Percentiles rank a stretch among this genome's conserved stretches.
phyloP scores from a whole-genome alignment of 2,113 vertebrate genomes.

The Apus apus region DNA sequence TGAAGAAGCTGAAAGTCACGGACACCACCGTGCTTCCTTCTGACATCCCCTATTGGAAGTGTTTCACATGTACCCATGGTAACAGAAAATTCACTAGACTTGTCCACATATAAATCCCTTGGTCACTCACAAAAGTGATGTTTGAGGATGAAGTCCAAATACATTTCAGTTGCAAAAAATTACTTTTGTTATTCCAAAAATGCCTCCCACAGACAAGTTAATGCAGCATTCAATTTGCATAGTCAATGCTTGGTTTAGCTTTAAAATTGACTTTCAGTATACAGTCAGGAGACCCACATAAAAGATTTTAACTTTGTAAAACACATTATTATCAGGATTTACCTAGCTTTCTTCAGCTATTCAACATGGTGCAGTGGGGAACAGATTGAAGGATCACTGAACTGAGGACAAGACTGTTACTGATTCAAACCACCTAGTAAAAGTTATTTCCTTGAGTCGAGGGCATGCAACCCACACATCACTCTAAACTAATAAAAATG shows the following conservation, averaged over 20 bases:
- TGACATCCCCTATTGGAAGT: neutral
- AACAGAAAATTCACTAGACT: neutral
- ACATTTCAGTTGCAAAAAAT: neutral
- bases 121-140: neutral
- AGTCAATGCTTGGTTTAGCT: neutral
- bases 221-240: neutral
- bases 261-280: neutral
- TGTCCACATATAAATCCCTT: neutral
- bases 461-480: neutral
- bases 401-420: neutral
- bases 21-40: neutral
- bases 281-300: neutral
- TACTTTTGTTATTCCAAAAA: neutral
- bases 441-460: neutral
- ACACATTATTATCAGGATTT: neutral
- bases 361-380: neutral
- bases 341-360: neutral
- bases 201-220: neutral
- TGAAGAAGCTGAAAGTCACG: neutral
- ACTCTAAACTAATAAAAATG: slow-evolving; percentile 13
- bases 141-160: neutral
- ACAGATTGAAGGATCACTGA: neutral
- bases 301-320: neutral
- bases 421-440: slow-evolving; percentile 9
- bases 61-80: fast-evolving